Evolutionary conservation across 2,113 vertebrate genomes (phyloP), one percentile per base, ranked within the genome.

Genomic region (Willisornis vidua): DNA sequence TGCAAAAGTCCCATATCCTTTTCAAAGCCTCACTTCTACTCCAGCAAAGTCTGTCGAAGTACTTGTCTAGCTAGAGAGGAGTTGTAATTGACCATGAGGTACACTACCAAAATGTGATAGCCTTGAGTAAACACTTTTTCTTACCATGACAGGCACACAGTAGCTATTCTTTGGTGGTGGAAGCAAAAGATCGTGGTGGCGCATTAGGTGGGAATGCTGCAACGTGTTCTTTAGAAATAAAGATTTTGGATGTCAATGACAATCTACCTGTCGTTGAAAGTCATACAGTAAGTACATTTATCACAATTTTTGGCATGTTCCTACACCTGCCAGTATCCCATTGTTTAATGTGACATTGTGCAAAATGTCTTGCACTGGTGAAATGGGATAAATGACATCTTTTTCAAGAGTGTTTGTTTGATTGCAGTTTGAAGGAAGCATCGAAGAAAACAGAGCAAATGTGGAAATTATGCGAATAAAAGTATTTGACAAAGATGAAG

Each of bases 371-470:
- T 70, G 37, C 35, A 17, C 8, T 39, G 41, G 12, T 46, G 41
- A 58, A 81, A 49, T 20, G 6, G 65, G 6, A 9, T 62, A 67
- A 76, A 67, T 58, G 31, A 33, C 6, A 61, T 22, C 9, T 72
- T 67, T 75, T 76, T 57, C 43, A 83, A 62, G 22, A 66, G 24
- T 12, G 2, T 28, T 43, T 63, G 39, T 83, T 79, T 4, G 0
- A 28, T 97, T 97, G 31, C 96, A 99, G 99, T 98, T 98, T 54
- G 99, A 98, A 96, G 98, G 97, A 20, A 97, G 75, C 3, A 71
- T 99, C 82, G 96, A 98, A 93, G 99, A 99, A 98, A 99, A 99
- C 96, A 98, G 92, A 28, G 84, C 95, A 72, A 97, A 98, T 28
- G 94, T 98, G 73, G 99, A 99, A 96, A 98, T 99, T 26, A 65